Conservation (phyloP, 2,113 vertebrate genomes). For the Corythoichthys haematopterus region DNA sequence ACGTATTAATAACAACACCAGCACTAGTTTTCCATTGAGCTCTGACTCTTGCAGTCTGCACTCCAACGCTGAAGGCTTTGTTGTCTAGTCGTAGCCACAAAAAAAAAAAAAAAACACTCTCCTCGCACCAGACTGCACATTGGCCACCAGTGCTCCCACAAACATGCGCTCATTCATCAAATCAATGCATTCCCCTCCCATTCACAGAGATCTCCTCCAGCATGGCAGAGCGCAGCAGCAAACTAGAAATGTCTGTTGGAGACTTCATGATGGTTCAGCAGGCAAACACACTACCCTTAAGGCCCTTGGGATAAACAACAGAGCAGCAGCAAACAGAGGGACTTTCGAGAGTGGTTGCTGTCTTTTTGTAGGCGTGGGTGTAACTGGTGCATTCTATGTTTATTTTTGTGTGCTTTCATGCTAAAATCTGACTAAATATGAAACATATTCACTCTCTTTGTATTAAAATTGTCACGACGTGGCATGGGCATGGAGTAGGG, state of each 20-base stretch:
- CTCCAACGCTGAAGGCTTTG: constrained; percentile 58
- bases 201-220: constrained; percentile 73
- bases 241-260: constrained; percentile 68
- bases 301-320: constrained; percentile 70
- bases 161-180: constrained; percentile 76
- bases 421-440: neutral
- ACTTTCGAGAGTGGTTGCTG: constrained; percentile 53
- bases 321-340: constrained; percentile 60
- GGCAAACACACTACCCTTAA: constrained; percentile 69
- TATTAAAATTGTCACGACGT: no score
- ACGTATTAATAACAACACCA: constrained; percentile 36
- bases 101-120: constrained; percentile 44
- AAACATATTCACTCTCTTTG: neutral
- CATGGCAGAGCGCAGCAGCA: constrained; percentile 58
- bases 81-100: constrained; percentile 60
- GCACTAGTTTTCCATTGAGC: constrained; percentile 35
- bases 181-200: constrained; percentile 72
- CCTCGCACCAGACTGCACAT: constrained; percentile 67
- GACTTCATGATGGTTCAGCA: constrained; percentile 73
- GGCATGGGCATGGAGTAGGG: no score
- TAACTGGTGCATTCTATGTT: constrained; percentile 21
- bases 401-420: constrained; percentile 18
- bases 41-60: constrained; percentile 47
- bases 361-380: constrained; percentile 16
- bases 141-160: constrained; percentile 70